phyloP scores from a whole-genome alignment of 2,888 invertebrate genomes.

The Melanostoma scalare region DNA sequence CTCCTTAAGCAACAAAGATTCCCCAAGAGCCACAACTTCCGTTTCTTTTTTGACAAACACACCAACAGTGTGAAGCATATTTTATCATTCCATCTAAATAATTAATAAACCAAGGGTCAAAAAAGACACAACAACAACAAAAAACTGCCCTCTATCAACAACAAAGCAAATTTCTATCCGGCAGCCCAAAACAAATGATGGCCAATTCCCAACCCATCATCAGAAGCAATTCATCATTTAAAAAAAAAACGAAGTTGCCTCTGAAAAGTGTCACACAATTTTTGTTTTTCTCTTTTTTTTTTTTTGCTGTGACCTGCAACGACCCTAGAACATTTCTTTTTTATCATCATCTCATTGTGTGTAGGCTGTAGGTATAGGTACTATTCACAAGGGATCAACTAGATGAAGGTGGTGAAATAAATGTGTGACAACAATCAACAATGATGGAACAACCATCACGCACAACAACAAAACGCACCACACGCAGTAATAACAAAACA shows the following conservation, averaged over 20 bases:
- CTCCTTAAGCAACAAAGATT: no score
- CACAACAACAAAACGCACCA: background rate
- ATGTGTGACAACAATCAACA: slow-evolving; percentile 46
- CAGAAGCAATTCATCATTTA: slow-evolving; percentile 56
- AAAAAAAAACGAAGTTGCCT: slow-evolving; percentile 3
- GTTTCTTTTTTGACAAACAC: no score
- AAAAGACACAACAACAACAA: background rate
- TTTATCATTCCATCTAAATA: background rate
- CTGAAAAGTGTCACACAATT: background rate
- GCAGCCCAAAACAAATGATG: slow-evolving; percentile 57
- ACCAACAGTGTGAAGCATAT: no score
- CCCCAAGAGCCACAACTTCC: no score
- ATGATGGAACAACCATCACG: slow-evolving; percentile 6
- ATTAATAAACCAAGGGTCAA: slow-evolving; percentile 1
- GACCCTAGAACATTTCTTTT: background rate
- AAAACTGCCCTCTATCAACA: slow-evolving; percentile 62
- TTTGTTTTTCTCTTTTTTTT: background rate
- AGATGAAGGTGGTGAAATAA: slow-evolving; percentile 2
- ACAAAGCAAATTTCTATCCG: slow-evolving; percentile 44
- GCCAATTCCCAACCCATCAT: slow-evolving; percentile 62
- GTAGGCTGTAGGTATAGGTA: no score
- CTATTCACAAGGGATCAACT: slow-evolving; percentile 24
- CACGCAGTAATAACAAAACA: background rate
- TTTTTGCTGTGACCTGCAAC: slow-evolving; percentile 1
- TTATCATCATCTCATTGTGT: slow-evolving; percentile 14